Conservation (phyloP, 2,113 vertebrate species). For the Pseudonaja textilis region DNA sequence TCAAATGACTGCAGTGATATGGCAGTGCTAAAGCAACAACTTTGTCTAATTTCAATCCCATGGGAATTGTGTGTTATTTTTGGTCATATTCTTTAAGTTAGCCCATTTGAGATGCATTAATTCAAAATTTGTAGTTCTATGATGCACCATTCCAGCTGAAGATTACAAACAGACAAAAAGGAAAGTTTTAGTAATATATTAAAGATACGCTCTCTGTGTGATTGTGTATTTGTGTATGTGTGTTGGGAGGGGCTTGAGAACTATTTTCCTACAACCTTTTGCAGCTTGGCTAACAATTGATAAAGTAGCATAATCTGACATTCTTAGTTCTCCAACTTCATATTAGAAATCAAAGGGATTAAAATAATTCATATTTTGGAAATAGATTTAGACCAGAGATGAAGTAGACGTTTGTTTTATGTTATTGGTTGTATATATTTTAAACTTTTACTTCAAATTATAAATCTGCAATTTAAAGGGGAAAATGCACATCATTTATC, state of each 20-base stretch:
- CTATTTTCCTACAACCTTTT: background rate
- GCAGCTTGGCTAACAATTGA: background rate
- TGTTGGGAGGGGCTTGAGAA: background rate
- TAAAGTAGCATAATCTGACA: background rate
- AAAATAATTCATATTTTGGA: background rate
- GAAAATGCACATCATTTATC: background rate
- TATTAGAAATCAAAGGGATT: background rate
- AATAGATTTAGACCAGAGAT: background rate
- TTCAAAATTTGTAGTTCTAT: background rate
- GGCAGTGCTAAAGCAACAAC: background rate
- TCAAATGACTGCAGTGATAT: background rate
- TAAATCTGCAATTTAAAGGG: background rate
- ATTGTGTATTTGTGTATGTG: background rate
- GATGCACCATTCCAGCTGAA: background rate
- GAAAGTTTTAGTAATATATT: background rate
- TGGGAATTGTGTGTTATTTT: background rate
- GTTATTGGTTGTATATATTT: background rate
- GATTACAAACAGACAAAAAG: background rate
- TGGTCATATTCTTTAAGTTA: background rate
- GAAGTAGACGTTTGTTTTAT: background rate
- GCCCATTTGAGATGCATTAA: background rate
- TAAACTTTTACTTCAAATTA: background rate
- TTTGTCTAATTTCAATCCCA: background rate
- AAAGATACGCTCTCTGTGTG: background rate
- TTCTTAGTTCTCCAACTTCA: background rate